Evolutionary conservation across 30 jellyfish, hydroid and myxozoan genomes (phyloP), one percentile per base, ranked within the genome.

Genomic region (Cassiopea xamachana): DNA sequence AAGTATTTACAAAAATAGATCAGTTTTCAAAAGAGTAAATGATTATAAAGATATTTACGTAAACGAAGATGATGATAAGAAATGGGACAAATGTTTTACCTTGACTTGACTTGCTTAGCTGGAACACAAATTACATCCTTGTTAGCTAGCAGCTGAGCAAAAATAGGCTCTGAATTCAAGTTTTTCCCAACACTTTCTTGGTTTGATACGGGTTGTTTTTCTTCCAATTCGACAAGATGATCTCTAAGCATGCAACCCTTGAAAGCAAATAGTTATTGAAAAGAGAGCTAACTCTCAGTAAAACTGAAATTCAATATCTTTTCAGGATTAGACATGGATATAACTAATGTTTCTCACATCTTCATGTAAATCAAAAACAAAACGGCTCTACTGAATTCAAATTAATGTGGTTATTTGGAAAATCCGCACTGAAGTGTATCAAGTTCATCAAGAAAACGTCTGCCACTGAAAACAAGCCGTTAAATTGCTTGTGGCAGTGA

Each of bases 171-270:
- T 9, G 94, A 50, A 79, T 87, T 87, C 78, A 77, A 16, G 27
- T 39, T 3, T 1, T 10, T 71, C 14, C 55, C 55, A 71, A 7
- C 2, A n/a, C n/a, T 43, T 17, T 19, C 55, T 71, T 19, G 55
- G 49, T 50, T 2, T 43, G 80, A 71, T 14, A 27, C 10, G 16
- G 80, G 19, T 1, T 5, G 50, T 1, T 19, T 39, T 2, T 71
- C 80, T 43, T 50, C 15, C 1, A 85, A 75, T 12, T 75, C 86
- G 39, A 85, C 82, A 14, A 74, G 86, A 64, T 85, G 93, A 46
- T 85, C 87, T 61, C 93, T 85, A 75, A 85, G 75, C 15, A 80
- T 85, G 77, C 93, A 85, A 7, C 93, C 93, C 93, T 85, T n/a
- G 55, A 83, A 50, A 10, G 45, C 7, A 62, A 62, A 13, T 7